Base-by-base conservation (phyloP, 1,140 invertebrate genomes). In the Trissolcus basalis region DNA sequence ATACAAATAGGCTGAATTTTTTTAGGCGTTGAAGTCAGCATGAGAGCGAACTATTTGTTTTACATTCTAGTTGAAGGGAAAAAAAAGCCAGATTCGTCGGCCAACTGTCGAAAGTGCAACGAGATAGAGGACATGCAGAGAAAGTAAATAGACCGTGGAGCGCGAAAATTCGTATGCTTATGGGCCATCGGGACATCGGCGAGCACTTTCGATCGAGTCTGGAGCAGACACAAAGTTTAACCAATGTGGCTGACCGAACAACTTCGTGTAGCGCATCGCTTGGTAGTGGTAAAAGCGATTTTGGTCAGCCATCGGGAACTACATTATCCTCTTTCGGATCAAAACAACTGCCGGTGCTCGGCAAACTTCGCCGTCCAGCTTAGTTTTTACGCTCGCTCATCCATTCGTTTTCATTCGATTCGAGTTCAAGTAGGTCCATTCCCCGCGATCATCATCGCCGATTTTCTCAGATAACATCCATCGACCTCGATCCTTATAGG, bases 251-350 rank as follows among this genome's bases (percentile, higher is more conserved):
- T 68, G 67, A 65, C 61, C 68, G 53, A 64, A 64, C 68, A 69
- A 69, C 68, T 72, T 69, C 50, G 59, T 64, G 45, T 36, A 67
- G 55, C 73, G 45, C 45, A 54, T 19, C 44, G 50, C 65, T 12
- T n/a, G 54, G 61, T 68, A 77, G 68, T 77, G 56, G 53, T 72
- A 68, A 68, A 61, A 71, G 68, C 63, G 68, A 77, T 72, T 77
- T 72, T 64, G 74, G 74, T 77, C 74, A 72, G 74, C 63, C 74
- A 59, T 67, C 44, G 58, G 58, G 19, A 58, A 68, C 74, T 77
- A 36, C 63, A 61, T 77, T 77, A 59, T 68, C 61, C 55, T 70
- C 49, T 35, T 36, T 41, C 59, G 16, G 19, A 53, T 68, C 64
- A 63, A 75, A 68, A 75, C 53, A 68, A 63, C 45, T 49, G 19